These are phyloP conservation scores for Silurus glanis DNA, from an alignment of 2,113 vertebrate genomes.

Conservation along the genomic window DNA sequence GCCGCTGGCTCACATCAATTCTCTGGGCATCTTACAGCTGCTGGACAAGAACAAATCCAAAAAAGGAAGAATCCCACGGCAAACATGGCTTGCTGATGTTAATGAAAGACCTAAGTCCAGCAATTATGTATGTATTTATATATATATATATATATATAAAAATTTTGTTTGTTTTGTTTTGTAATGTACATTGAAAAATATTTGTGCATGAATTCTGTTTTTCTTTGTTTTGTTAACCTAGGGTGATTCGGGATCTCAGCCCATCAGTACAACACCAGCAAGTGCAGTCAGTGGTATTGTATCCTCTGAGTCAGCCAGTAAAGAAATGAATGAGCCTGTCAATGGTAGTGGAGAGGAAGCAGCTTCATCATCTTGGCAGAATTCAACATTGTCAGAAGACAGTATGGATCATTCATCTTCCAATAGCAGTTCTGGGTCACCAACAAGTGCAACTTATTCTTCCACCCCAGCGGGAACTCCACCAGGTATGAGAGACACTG, in stretches of 20 bases:
- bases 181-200: background rate
- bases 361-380: constrained; percentile 43
- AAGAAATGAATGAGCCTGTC: constrained; percentile 50
- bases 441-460: constrained; percentile 19
- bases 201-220: background rate
- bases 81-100: constrained; percentile 4
- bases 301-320: constrained; percentile 57
- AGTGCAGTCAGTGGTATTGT: constrained; percentile 54
- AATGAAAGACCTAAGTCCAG: constrained; percentile 4
- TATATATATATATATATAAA: background rate
- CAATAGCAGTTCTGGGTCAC: constrained; percentile 56
- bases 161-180: too few relatives aligned
- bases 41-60: constrained; percentile 62
- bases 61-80: constrained; percentile 26
- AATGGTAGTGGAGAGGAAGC: constrained; percentile 49
- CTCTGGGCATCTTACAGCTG: constrained; percentile 72
- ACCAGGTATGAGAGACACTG: constrained; percentile 59
- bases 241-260: constrained; percentile 35
- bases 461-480: constrained; percentile 53
- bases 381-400: constrained; percentile 47
- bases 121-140: background rate
- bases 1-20: constrained; percentile 66
- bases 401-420: constrained; percentile 41
- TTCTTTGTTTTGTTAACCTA: constrained; percentile 29
- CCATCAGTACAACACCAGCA: constrained; percentile 24